These are phyloP conservation scores for Stomorhina lunata DNA, from an alignment of 2,888 invertebrate species.

Conservation along the genomic window DNA sequence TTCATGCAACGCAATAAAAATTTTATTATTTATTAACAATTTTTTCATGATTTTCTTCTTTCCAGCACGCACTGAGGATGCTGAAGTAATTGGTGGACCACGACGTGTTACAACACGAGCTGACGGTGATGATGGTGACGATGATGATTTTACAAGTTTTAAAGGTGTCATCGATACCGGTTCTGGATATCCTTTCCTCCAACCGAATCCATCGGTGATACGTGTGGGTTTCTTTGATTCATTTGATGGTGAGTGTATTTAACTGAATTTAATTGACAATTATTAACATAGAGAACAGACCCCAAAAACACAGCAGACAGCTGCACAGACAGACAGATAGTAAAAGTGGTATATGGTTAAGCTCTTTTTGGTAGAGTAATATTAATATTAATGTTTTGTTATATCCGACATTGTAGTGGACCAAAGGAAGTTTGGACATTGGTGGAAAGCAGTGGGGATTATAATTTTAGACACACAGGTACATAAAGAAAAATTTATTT, in stretches of 20 bases:
- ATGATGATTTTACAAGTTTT: constrained; percentile 74
- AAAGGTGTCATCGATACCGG: constrained; percentile 78
- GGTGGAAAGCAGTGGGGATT: no score
- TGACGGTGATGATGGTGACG: constrained; percentile 67
- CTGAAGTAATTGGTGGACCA: constrained; percentile 75
- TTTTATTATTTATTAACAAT: constrained; percentile 33
- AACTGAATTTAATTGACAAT: constrained; percentile 62
- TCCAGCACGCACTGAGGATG: constrained; percentile 76
- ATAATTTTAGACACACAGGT: no score
- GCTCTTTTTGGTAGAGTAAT: no score
- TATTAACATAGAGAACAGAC: constrained; percentile 35
- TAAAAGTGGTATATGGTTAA: not conserved
- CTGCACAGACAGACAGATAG: not conserved
- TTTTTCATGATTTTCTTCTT: constrained; percentile 35
- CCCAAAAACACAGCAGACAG: not conserved
- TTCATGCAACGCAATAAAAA: constrained; percentile 25
- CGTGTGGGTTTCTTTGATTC: constrained; percentile 76
- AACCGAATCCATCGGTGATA: constrained; percentile 72
- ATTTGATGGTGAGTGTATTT: constrained; percentile 77
- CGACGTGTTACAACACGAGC: constrained; percentile 48
- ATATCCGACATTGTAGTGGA: no score
- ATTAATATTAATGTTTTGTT: not conserved
- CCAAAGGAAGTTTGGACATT: no score
- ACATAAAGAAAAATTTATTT: no score
- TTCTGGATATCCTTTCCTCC: constrained; percentile 76